Evolutionary conservation across 2,113 vertebrate species (phyloP), one percentile per base, ranked within the genome.

Genomic region (Triplophysa tibetana): DNA sequence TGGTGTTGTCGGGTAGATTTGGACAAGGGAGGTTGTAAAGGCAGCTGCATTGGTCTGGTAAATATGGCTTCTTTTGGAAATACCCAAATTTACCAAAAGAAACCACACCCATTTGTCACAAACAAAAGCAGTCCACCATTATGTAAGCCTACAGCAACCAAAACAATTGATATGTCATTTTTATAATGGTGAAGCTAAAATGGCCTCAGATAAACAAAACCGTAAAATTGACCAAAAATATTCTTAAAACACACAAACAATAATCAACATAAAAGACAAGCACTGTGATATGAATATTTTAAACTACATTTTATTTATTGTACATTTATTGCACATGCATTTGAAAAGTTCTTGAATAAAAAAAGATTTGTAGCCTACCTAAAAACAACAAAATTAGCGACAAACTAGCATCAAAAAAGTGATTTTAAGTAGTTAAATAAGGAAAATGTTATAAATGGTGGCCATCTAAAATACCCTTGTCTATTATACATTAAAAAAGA

Each of bases 1-100:
- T 13, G 43, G 0, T 48, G 88, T 91, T 87, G 54, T 82, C n/a
- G 80, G 88, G 89, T 80, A 26, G 13, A 85, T 80, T 48, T 14
- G 0, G 0, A 2, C 2, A 1, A 1, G 2, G 68, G 52, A 89
- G 83, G 87, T 88, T 89, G 24, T 54, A 13, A 23, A 75, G 21
- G 19, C 38, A 48, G 4, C 26, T 16, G 19, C 26, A 0, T 6
- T 24, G 41, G 17, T 63, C 14, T 70, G 24, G 63, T 33, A 2
- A 16, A 63, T 41, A 16, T 50, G 52, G 29, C 7, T 43, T 1
- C 23, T 0, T 38, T 26, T 69, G 76, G 76, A 82, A 82, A 79
- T 45, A 29, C 64, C 81, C 54, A 0, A 78, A 69, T 24, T 54
- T 79, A n/a, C 70, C 70, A 17, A 65, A 56, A 62, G 8, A 74